Evolutionary conservation across 23 tunicate species (phyloP).

Genomic region (Corella eumyota): DNA sequence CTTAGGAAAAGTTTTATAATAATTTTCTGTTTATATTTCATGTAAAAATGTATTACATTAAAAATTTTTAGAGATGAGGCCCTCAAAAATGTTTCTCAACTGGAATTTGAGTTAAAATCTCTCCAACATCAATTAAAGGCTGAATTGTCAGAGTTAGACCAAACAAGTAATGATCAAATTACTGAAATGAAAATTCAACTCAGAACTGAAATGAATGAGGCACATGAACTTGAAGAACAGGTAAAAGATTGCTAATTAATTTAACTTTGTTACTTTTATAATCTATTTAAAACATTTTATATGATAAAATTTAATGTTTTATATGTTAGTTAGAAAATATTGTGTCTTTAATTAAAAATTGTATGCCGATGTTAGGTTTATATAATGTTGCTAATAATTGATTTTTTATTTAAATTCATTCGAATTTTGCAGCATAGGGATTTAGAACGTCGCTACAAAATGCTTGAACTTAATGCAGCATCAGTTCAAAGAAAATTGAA

Average conservation of each 20-base stretch:
- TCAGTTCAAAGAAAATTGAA: constrained; percentile 57
- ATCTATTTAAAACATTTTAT: too few relatives aligned
- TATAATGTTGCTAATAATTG: too few relatives aligned
- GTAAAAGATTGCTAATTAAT: neutral
- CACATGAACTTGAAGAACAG: constrained; percentile 51
- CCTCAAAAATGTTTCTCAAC: constrained; percentile 20
- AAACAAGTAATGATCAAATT: constrained; percentile 41
- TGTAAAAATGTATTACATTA: too few relatives aligned
- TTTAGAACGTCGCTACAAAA: constrained; percentile 58
- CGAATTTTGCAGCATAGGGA: constrained; percentile 50
- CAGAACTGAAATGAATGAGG: constrained; percentile 40
- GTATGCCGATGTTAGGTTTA: too few relatives aligned
- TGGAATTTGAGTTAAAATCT: constrained; percentile 15
- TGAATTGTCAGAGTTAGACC: constrained; percentile 35
- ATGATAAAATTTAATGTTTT: neutral
- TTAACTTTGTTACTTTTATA: too few relatives aligned
- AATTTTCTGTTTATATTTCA: too few relatives aligned
- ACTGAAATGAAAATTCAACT: constrained; percentile 42
- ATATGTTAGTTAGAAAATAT: neutral
- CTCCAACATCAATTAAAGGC: constrained; percentile 23
- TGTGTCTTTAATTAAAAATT: neutral
- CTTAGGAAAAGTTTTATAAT: too few relatives aligned
- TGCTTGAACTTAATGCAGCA: constrained; percentile 69
- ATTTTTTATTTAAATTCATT: too few relatives aligned
- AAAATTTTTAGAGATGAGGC: constrained; percentile 67